Evolutionary conservation across 2,797 vertebrate genomes (phyloP), one percentile per base, ranked within the genome.

Genomic region (Arvicola amphibius): DNA sequence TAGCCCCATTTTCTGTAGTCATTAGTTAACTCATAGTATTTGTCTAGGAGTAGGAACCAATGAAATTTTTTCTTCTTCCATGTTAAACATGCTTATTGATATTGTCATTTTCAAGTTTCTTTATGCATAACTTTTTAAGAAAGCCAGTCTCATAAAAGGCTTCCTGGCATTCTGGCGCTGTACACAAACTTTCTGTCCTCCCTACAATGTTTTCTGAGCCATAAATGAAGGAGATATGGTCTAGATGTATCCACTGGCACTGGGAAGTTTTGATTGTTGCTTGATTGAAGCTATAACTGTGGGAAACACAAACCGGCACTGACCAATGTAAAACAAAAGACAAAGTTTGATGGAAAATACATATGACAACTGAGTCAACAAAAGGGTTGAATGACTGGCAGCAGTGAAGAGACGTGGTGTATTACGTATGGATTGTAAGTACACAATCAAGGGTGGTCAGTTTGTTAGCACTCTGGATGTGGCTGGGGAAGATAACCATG

Each of bases 381-480:
- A 92, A 81, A 73, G 16, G 0, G 11, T 13, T 25, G 19, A 40
- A 23, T 40, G 84, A 37, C 27, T 92, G 73, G 25, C 1, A 92
- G 46, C 32, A 90, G 77, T 48, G 4, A 67, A 71, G 25, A 16
- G 4, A 81, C 86, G 8, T 27, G 3, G n/a, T 34, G 19, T 4
- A 69, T n/a, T 69, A 9, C n/a, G 67, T n/a, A 27, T 40, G 40
- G 10, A 7, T 37, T 69, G 34, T n/a, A 34, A 34, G 21, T 29
- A 1, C 9, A 46, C 16, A n/a, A 19, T n/a, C 7, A 51, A 25
- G 4, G 3, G 27, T 29, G 25, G 5, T 21, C 32, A 51, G 0
- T 40, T 4, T 56, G 48, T 11, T 23, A 59, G 48, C 34, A 16
- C 10, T 37, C 14, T 61, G 7, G 7, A 12, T 81, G n/a, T 25